Evolutionary conservation across 2,888 invertebrate species (phyloP), one percentile per base, ranked within the genome.

Genomic region (Creontiades dilutus): DNA sequence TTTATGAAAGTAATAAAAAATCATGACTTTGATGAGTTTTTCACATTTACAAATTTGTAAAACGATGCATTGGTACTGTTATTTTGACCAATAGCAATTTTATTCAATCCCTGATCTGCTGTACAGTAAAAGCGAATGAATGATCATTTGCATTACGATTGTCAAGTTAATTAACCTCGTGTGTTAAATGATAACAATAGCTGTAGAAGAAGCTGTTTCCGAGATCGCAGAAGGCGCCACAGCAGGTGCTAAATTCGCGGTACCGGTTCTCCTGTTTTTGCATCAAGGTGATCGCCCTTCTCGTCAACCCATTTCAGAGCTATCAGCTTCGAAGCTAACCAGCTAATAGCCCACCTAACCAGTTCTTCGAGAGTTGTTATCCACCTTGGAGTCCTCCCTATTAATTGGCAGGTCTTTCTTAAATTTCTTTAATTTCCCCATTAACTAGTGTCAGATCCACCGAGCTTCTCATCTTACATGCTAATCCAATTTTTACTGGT

Each of bases 321-420:
- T n/a, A 14, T 57, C 57, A 57, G 14, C 57, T n/a, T n/a, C 57
- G 19, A n/a, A 57, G 57, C 57, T 57, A 57, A 16, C 57, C 57
- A 16, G 57, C 16, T 57, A 57, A 57, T 57, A n/a, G n/a, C 57
- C 14, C 57, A 7, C 57, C n/a, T 57, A 57, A 57, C 57, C 57
- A 7, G 57, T 57, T 57, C 57, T 57, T 16, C n/a, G 19, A 5
- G 19, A 2, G 57, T 57, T 57, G n/a, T 57, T 57, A 57, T n/a
- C n/a, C 57, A n/a, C n/a, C 57, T 57, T n/a, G n/a, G n/a, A n/a
- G 57, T 37, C 37, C 57, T n/a, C 57, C 7, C 57, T 1, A n/a
- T 52, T 57, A n/a, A 57, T 57, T n/a, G 57, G 57, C n/a, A n/a
- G 57, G n/a, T 57, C 57, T 57, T 57, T n/a, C n/a, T n/a, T 57